Percentiles rank a stretch among this genome's conserved stretches.
These are phyloP conservation scores for Drosophila dives DNA, from an alignment of 2,888 invertebrate species.

Conservation along the genomic window DNA sequence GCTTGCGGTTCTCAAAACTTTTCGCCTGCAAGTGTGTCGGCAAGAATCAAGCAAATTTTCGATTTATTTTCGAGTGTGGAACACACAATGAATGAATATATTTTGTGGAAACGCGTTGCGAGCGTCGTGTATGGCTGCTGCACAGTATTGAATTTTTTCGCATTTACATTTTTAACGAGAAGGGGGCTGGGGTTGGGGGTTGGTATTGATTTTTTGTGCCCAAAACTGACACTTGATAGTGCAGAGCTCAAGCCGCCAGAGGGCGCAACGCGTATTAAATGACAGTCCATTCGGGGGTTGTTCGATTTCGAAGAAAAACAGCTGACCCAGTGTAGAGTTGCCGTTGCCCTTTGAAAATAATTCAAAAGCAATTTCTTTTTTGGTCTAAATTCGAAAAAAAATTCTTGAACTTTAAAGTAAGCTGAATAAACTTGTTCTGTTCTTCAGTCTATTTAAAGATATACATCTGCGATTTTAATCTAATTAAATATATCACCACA, in stretches of 20 bases:
- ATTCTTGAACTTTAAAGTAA: background rate
- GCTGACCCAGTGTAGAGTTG: conserved; percentile 38
- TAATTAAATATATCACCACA: too few species aligned
- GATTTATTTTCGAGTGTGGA: conserved; percentile 17
- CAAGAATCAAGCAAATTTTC: conserved; percentile 18
- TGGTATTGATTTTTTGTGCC: conserved; percentile 84
- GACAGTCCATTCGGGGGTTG: conserved; percentile 60
- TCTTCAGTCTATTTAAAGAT: background rate
- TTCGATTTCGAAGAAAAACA: conserved; percentile 38
- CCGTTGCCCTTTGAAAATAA: conserved; percentile 28
- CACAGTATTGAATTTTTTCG: conserved; percentile 83
- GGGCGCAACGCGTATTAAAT: conserved; percentile 38
- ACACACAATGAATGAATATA: conserved; percentile 30
- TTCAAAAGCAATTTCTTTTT: conserved; percentile 3
- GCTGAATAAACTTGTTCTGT: background rate
- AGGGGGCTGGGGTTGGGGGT: conserved; percentile 76
- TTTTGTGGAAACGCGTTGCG: conserved; percentile 59
- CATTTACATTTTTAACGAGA: conserved; percentile 82
- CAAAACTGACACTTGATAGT: conserved; percentile 60
- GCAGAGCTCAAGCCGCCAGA: conserved; percentile 45
- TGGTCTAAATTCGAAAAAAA: background rate
- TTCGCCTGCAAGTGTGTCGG: conserved; percentile 9
- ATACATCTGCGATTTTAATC: background rate
- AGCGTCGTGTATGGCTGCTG: conserved; percentile 78
- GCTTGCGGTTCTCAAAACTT: conserved; percentile 9